Percentiles rank a stretch among this genome's conserved stretches.
phyloP scores from a whole-genome alignment of 2,888 invertebrate genomes.

The Monopis laevigella region DNA sequence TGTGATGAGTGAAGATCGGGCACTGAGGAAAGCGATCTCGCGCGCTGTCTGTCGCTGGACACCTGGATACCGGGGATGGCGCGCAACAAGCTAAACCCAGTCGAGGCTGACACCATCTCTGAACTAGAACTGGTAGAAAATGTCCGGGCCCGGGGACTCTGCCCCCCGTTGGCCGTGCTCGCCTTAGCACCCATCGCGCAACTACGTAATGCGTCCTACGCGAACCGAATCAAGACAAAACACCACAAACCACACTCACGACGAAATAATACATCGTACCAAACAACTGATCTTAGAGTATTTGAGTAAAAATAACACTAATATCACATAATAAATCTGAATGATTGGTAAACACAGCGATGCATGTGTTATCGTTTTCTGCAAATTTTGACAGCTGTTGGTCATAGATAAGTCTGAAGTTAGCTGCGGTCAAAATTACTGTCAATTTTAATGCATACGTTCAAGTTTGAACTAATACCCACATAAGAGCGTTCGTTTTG shows the following conservation, averaged over 20 bases:
- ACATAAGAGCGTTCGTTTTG: too few relatives aligned
- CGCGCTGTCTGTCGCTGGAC: slow-evolving; percentile 82
- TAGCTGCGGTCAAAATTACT: too few relatives aligned
- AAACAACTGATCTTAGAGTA: slow-evolving; percentile 28
- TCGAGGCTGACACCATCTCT: slow-evolving; percentile 67
- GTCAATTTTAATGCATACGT: too few relatives aligned
- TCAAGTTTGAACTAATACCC: too few relatives aligned
- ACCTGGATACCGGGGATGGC: slow-evolving; percentile 78
- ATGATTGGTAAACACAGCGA: slow-evolving; percentile 49
- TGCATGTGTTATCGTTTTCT: slow-evolving; percentile 55
- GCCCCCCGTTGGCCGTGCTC: slow-evolving; percentile 81
- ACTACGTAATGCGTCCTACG: slow-evolving; percentile 35
- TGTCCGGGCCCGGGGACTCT: slow-evolving; percentile 77
- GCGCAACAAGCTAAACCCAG: slow-evolving; percentile 75
- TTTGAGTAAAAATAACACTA: slow-evolving; percentile 32
- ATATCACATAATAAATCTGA: slow-evolving; percentile 40
- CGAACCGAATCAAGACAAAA: slow-evolving; percentile 46
- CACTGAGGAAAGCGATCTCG: slow-evolving; percentile 84
- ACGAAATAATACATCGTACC: slow-evolving; percentile 58
- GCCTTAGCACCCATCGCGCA: slow-evolving; percentile 83
- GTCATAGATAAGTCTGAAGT: slow-evolving; percentile 25
- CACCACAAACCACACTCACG: slow-evolving; percentile 47
- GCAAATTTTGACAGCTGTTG: slow-evolving; percentile 60
- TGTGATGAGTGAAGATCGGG: slow-evolving; percentile 74
- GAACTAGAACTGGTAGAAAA: slow-evolving; percentile 80